These are phyloP conservation scores for Ctena decussata DNA, from an alignment of 2,888 invertebrate species.

Conservation along the genomic window DNA sequence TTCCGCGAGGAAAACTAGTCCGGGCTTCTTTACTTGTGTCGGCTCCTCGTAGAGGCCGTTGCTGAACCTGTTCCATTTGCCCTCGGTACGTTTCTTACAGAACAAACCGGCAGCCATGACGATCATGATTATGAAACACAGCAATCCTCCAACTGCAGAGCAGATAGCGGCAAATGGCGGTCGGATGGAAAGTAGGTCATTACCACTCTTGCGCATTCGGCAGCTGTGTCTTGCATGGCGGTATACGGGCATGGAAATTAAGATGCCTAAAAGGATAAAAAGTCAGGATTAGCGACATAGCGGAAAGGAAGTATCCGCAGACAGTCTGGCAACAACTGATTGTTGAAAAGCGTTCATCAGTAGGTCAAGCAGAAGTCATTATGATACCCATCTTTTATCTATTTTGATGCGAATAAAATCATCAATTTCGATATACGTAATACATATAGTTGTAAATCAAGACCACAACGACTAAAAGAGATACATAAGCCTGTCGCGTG, in stretches of 20 bases:
- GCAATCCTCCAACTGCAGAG: slow-evolving; percentile 22
- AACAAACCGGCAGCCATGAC: slow-evolving; percentile 22
- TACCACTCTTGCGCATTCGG: slow-evolving; percentile 27
- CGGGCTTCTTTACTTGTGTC: slow-evolving; percentile 44
- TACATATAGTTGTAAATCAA: no score
- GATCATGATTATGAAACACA: slow-evolving; percentile 28
- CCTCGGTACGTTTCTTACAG: background rate
- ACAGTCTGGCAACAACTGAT: no score
- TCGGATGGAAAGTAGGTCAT: slow-evolving; percentile 14
- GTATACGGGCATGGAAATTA: slow-evolving; percentile 29
- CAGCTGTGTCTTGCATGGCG: slow-evolving; percentile 45
- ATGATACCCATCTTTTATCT: no score
- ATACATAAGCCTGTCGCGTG: no score
- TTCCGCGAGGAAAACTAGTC: slow-evolving; percentile 51
- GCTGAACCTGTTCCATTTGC: slow-evolving; percentile 55
- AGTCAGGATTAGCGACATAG: no score
- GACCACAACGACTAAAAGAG: no score
- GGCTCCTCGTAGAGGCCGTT: slow-evolving; percentile 43
- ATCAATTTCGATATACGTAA: no score
- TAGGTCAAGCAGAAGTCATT: no score
- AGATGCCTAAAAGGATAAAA: no score
- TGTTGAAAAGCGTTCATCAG: no score
- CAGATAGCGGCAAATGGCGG: slow-evolving; percentile 42
- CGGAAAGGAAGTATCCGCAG: no score
- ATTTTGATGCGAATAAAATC: no score